Evolutionary conservation across 30 jellyfish, hydroid and myxozoan species (phyloP), one percentile per base, ranked within the genome.

Genomic region (Sanderia malayensis): DNA sequence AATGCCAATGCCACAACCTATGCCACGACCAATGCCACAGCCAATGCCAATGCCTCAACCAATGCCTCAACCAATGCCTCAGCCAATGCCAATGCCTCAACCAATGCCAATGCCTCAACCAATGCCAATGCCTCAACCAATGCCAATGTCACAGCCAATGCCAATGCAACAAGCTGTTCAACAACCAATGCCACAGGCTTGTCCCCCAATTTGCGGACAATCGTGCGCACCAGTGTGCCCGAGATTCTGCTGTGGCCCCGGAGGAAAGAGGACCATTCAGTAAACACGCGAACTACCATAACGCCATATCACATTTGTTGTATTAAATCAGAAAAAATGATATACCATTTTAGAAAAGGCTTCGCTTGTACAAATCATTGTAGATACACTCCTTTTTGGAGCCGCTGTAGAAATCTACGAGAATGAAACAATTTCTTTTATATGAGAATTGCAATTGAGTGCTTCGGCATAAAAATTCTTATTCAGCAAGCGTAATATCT

Each of bases 141-240:
- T 34, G 67, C 80, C 77, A 10, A 45, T 28, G 66, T 72, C 70
- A 21, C 79, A 67, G 33, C 84, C 76, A 34, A 61, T 67, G 84
- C 74, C 81, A 66, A 11, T 4, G 18, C 64, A 58, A 58, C 70
- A 58, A 25, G 44, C 70, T n/a, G n/a, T 13, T 37, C 10, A 8
- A 49, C 6, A 2, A 19, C 28, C 89, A 78, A 44, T 66, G 81
- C 70, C 81, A 57, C 92, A 23, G 71, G 84, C 46, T 73, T 60
- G 72, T 19, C 45, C 92, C 20, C 92, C 79, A 68, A 84, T 80
- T 37, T 80, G 92, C 73, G 84, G 23, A 60, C 72, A 60, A 60
- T 69, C 92, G 4, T 80, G 92, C 33, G 92, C 92, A 20, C 84
- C 84, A 58, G 92, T 80, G 23, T 80, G 92, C 79, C 92, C 92